Evolutionary conservation across 1,140 invertebrate genomes (phyloP), one percentile per base, ranked within the genome.

Genomic region (Polypedilum vanderplanki): DNA sequence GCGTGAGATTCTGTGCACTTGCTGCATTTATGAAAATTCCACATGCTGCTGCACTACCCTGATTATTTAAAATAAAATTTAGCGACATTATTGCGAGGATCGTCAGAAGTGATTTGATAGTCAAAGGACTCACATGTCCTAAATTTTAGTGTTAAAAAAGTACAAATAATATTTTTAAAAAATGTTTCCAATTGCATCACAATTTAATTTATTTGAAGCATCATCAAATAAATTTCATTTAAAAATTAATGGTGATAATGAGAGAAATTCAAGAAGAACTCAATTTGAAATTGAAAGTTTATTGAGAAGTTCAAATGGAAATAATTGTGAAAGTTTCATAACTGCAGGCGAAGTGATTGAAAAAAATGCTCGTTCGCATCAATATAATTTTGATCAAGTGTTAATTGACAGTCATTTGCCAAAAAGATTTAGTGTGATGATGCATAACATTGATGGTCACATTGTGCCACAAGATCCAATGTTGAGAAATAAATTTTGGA

Each of bases 401-500:
- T 7, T 22, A 70, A 70, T 18, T 20, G 65, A 70, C 17, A 70
- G 5, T 8, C n/a, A 70, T 70, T 70, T 20, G 5, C 18, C 65
- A 22, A 70, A 70, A 70, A 18, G 9, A 20, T 70, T 70, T 70
- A 70, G 18, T 7, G 17, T 73, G 1, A 73, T 18, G 10, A 9
- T 17, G 22, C 24, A 40, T 24, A 70, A n/a, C 33, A 40, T 4
- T 40, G 40, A 73, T 12, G 24, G 73, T 40, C 76, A 24, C 57
- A 77, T 40, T 7, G 24, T 18, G 20, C 18, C 33, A 3, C 65
- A 70, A 70, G 75, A 75, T 4, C 22, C 76, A 1, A 74, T 73
- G 57, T 78, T 78, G 3, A 76, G 40, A 1, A 65, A 77, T 0
- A 17, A 73, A 15, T 40, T n/a, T 74, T 70, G 77, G 33, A 33